Base-by-base conservation (phyloP, 92 coral and sea anemone species). In the Phenganax subtilis region DNA sequence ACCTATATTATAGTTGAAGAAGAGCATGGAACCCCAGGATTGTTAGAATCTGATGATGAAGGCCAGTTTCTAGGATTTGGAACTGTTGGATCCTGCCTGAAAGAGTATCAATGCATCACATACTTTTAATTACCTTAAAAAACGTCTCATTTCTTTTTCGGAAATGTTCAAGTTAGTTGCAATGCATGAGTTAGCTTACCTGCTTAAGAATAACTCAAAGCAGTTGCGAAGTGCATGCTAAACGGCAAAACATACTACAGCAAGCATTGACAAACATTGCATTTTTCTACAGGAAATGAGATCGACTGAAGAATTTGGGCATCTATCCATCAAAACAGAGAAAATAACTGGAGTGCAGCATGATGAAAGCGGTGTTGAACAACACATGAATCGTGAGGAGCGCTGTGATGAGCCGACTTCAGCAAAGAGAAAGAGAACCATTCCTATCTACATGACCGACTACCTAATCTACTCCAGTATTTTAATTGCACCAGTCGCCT, bases 141-240 rank as follows among this genome's bases (percentile, higher is more conserved):
- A 20, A 20, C 25, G 25, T 20, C 25, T 20, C 25, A 20, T 20
- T 20, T 20, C 25, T 61, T 44, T 78, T 78, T 72, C 72, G 9
- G 27, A 78, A 6, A 78, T 29, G 31, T 61, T 78, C 55, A 61
- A 78, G 11, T 72, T 78, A 59, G 58, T 78, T 61, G 82, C 73
- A 27, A 78, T 78, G 82, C 37, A 78, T 52, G 71, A 77, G 55
- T 70, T 77, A 17, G 81, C 81, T 8, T 77, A 20, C 57, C 81
- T 77, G n/a, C 70, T 77, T 27, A 56, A 77, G 70, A 77, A 77
- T 78, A 78, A 63, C 73, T 78, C 82, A 10, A 78, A 64, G 61
- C 73, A 78, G 6, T 55, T 78, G n/a, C 82, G 61, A 63, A 61
- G 72, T 17, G 82, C 72, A 78, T 17, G n/a, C 72, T 61, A 61